Evolutionary conservation across 2,888 invertebrate species (phyloP).

Genomic region (Hypomecis atomaria): DNA sequence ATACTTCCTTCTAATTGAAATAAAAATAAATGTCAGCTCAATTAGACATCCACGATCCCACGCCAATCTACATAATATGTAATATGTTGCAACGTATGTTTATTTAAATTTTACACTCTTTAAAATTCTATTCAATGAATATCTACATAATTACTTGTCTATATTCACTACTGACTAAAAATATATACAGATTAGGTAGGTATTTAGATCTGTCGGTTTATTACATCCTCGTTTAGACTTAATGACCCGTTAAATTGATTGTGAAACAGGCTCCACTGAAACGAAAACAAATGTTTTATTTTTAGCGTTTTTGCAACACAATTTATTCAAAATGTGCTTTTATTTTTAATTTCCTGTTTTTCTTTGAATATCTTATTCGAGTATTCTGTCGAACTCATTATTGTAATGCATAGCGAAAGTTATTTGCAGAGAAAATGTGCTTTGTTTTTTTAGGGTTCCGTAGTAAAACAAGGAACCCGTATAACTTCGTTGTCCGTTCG

Average conservation of each 20-base stretch:
- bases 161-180: not conserved
- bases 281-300: constrained; percentile 20
- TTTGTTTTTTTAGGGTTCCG: not conserved
- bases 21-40: too few species aligned
- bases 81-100: not conserved
- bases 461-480: too few species aligned
- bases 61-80: not conserved
- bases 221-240: constrained; percentile 18
- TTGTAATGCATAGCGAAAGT: constrained; percentile 6
- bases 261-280: constrained; percentile 23
- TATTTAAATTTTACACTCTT: not conserved
- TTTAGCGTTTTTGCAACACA: constrained; percentile 2
- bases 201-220: constrained; percentile 12
- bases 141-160: constrained; percentile 1
- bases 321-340: constrained; percentile 13
- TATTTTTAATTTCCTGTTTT: constrained; percentile 20
- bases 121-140: constrained; percentile 3
- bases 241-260: constrained; percentile 30
- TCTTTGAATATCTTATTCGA: constrained; percentile 22
- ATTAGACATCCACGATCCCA: too few species aligned
- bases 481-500: too few species aligned
- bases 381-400: constrained; percentile 18
- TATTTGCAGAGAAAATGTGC: not conserved
- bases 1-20: too few species aligned
- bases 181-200: not conserved